phyloP scores from a whole-genome alignment of 92 coral and sea anemone genomes.

The Actinernus sp. region DNA sequence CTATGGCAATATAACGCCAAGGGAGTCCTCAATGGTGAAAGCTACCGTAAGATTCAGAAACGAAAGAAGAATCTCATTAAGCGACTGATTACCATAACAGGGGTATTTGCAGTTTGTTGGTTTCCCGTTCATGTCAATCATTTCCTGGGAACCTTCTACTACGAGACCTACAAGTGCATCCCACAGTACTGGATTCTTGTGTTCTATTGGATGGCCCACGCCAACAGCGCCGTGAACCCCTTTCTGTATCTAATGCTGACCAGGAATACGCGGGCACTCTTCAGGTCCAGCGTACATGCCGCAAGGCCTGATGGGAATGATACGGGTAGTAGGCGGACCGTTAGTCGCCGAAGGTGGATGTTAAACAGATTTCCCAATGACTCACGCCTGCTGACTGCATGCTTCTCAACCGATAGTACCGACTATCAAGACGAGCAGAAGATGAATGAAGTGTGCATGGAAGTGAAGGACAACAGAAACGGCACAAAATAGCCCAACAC shows the following conservation, averaged over 20 bases:
- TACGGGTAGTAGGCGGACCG: slow-evolving; percentile 19
- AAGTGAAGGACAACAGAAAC: too few species aligned
- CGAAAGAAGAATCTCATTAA: slow-evolving; percentile 31
- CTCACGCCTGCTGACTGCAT: slow-evolving; percentile 27
- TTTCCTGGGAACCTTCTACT: slow-evolving; percentile 34
- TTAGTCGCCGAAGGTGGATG: slow-evolving; percentile 14
- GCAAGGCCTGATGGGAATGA: slow-evolving; percentile 36
- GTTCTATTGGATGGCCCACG: slow-evolving; percentile 55
- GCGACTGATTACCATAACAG: slow-evolving; percentile 19
- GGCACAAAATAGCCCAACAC: too few species aligned
- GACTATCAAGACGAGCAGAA: too few species aligned
- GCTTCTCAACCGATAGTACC: slow-evolving; percentile 12
- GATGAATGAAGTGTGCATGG: too few species aligned
- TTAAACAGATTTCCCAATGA: slow-evolving; percentile 26
- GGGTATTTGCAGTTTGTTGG: slow-evolving; percentile 72
- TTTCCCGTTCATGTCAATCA: slow-evolving; percentile 73
- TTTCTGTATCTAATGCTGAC: slow-evolving; percentile 50
- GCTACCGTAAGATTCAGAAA: slow-evolving; percentile 19
- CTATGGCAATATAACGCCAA: slow-evolving; percentile 46
- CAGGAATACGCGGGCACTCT: slow-evolving; percentile 49
- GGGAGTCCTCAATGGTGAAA: slow-evolving; percentile 31
- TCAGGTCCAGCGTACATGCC: slow-evolving; percentile 40
- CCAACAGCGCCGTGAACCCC: slow-evolving; percentile 74
- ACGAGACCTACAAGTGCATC: slow-evolving; percentile 26
- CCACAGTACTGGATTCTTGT: slow-evolving; percentile 35